Base-by-base conservation (phyloP, 2,113 vertebrate species). In the Eptesicus fuscus region DNA sequence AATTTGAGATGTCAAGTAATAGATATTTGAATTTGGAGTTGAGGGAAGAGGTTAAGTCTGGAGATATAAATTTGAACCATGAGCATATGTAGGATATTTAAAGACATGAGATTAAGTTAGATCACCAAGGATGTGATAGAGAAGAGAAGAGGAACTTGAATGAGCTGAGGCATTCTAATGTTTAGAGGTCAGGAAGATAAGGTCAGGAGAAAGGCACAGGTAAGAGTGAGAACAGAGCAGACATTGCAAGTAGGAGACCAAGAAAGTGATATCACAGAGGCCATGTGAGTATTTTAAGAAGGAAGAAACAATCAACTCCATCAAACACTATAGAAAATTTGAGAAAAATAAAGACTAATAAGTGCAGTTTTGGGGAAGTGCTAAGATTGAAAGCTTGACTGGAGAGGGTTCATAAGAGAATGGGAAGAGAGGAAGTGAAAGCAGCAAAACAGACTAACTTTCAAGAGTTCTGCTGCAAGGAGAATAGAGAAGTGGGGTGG, bases 1-100 rank as follows among this genome's bases (percentile, higher is more conserved):
- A 93, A 47, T 61, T 83, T 93, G 25, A 96, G 35, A 71, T 87
- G 18, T 61, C 53, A 87, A 77, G 69, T 83, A 87, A 73, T 4
- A 87, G 37, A 40, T 25, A 95, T 37, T 22, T 83, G 51, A 78
- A 28, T 93, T 4, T 83, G 20, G 71, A 87, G 22, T 69, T 94
- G 28, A 84, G 32, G 35, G 25, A 76, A 70, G 65, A 51, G 32
- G 8, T 63, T 74, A 91, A 35, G 8, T 59, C 25, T 88, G 20
- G 9, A 71, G 35, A 78, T 65, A 83, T 1, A 37, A 83, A 82
- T 59, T 22, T 86, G 37, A 70, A 40, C 80, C 28, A 83, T 65
- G 9, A 71, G 23, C 37, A 42, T 11, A 73, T 13, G 37, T 1
- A n/a, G 35, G 13, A 10, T 83, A 71, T 17, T 83, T 69, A 89